A percentile compares a stretch with the other conserved stretches of the same genome.
phyloP scores from a whole-genome alignment of 1,140 invertebrate species.

The Nautilus pompilius region DNA sequence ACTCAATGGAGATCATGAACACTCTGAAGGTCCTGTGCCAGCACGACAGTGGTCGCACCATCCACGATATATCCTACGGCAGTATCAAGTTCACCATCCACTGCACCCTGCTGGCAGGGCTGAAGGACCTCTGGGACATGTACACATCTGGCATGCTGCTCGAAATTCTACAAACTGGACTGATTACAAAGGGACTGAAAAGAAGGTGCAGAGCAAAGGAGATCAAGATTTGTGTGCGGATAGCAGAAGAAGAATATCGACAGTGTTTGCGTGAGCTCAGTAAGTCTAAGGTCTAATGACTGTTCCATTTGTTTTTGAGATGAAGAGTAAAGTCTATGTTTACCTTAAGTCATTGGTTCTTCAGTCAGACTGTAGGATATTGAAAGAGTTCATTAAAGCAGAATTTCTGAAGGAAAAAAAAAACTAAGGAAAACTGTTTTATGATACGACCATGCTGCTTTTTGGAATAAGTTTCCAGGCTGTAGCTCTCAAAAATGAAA shows the following conservation, averaged over 20 bases:
- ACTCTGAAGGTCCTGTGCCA: constrained; percentile 37
- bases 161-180: constrained; percentile 18
- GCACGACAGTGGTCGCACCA: constrained; percentile 21
- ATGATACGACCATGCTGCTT: no score
- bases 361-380: no score
- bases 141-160: constrained; percentile 24
- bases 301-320: no score
- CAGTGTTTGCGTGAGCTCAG: constrained; percentile 28
- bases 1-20: constrained; percentile 35
- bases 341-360: no score
- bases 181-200: constrained; percentile 17
- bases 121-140: constrained; percentile 29
- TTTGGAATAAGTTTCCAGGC: no score
- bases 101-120: constrained; percentile 15
- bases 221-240: constrained; percentile 20
- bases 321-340: no score
- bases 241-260: constrained; percentile 27
- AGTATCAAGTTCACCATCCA: constrained; percentile 28
- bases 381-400: no score
- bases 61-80: constrained; percentile 27
- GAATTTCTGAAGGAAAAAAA: no score
- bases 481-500: no score
- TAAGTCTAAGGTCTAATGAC: no score
- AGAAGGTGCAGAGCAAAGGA: constrained; percentile 16
- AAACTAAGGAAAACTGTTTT: no score